Evolutionary conservation across 2,888 invertebrate species (phyloP).

Genomic region (Bugulina stolonifera): DNA sequence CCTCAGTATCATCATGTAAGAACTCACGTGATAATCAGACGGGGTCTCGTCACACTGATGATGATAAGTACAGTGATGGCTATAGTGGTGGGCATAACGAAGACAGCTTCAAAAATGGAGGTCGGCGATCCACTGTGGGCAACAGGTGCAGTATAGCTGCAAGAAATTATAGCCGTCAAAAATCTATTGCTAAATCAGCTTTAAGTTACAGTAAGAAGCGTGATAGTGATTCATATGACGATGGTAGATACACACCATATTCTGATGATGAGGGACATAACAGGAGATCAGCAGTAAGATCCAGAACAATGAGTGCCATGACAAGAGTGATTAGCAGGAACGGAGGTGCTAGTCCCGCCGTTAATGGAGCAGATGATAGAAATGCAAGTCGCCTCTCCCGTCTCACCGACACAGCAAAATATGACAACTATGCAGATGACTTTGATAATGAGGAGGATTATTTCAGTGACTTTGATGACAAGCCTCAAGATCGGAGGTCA

Average conservation of each 20-base stretch:
- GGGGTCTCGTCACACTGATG: not conserved
- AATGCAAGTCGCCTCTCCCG: not conserved
- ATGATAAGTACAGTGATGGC: not conserved
- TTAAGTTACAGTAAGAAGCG: not conserved
- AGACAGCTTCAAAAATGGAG: too few relatives aligned
- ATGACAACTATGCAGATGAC: conserved; percentile 2
- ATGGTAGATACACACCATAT: not conserved
- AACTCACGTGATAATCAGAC: not conserved
- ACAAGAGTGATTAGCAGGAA: not conserved
- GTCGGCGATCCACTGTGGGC: not conserved
- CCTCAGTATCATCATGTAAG: not conserved
- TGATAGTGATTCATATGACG: not conserved
- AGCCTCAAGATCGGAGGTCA: not conserved
- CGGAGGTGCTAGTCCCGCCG: not conserved
- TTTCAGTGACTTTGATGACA: not conserved
- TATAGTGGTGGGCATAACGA: too few relatives aligned
- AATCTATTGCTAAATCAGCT: too few relatives aligned
- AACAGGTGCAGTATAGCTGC: not conserved
- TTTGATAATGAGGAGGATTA: conserved; percentile 17
- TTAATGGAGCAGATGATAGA: not conserved
- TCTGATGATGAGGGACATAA: not conserved
- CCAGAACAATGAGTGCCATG: too few relatives aligned
- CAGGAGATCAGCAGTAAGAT: too few relatives aligned
- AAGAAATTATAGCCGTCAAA: not conserved
- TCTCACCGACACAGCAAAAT: not conserved